These are phyloP conservation scores for Pollachius pollachius DNA, from an alignment of 2,113 vertebrate genomes.

Conservation along the genomic window DNA sequence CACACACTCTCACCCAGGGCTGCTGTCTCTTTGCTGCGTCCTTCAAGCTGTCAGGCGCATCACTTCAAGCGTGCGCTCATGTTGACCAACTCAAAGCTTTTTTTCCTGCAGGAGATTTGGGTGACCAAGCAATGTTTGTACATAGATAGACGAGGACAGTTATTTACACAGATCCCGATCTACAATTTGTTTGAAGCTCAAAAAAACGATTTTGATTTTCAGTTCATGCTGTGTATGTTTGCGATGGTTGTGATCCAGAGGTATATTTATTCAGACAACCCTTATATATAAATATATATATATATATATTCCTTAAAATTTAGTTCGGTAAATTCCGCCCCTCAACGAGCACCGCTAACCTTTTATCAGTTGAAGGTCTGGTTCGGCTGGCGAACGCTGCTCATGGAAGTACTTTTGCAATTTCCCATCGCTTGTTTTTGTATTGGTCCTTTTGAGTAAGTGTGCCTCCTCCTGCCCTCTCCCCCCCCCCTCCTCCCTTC, in stretches of 20 bases:
- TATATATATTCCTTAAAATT: constrained; percentile 57
- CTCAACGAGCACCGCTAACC: constrained; percentile 51
- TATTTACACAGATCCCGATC: constrained; percentile 63
- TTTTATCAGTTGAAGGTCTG: constrained; percentile 41
- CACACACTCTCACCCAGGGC: constrained; percentile 55
- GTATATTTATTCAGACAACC: constrained; percentile 71
- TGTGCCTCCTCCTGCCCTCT: constrained; percentile 60
- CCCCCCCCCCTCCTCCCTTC: not conserved
- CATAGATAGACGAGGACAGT: constrained; percentile 63
- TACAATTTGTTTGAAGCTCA: constrained; percentile 61
- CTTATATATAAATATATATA: constrained; percentile 65
- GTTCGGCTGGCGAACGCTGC: constrained; percentile 47
- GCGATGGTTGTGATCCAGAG: constrained; percentile 71
- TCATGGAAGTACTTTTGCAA: constrained; percentile 50
- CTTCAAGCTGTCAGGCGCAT: constrained; percentile 54
- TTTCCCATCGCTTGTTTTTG: constrained; percentile 69
- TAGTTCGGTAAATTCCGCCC: constrained; percentile 67
- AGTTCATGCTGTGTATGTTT: constrained; percentile 67
- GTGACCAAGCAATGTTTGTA: constrained; percentile 78
- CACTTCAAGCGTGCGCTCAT: constrained; percentile 73
- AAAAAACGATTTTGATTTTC: constrained; percentile 63
- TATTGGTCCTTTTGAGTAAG: constrained; percentile 68
- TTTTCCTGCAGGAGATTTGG: constrained; percentile 69
- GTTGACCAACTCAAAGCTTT: constrained; percentile 73
- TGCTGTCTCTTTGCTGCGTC: constrained; percentile 64